Evolutionary conservation across 2,113 vertebrate species (phyloP).

Genomic region (Prinia subflava): DNA sequence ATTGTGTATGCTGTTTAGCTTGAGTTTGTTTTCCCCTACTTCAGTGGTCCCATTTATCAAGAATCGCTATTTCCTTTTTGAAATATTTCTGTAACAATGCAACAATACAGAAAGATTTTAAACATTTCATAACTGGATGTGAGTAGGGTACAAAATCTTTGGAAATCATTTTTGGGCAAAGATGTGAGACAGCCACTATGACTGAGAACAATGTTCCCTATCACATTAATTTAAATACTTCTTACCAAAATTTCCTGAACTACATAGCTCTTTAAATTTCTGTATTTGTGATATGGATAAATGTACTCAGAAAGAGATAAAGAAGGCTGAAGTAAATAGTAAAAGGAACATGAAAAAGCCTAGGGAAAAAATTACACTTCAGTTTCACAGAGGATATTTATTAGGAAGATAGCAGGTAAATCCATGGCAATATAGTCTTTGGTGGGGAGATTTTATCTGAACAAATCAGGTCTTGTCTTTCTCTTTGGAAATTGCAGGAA

Average conservation of each 20-base stretch:
- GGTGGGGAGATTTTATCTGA: background rate
- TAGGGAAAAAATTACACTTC: background rate
- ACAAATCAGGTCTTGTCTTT: background rate
- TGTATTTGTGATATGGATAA: background rate
- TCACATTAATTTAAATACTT: background rate
- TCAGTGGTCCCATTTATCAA: background rate
- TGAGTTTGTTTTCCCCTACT: background rate
- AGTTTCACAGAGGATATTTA: background rate
- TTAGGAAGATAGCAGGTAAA: constrained; percentile 1
- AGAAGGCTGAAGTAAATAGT: background rate
- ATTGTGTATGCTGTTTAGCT: background rate
- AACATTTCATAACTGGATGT: background rate
- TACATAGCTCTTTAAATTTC: background rate
- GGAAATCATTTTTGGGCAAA: background rate
- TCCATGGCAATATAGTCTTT: background rate
- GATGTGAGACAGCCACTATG: background rate
- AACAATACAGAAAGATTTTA: background rate
- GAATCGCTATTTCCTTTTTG: background rate
- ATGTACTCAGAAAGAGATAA: background rate
- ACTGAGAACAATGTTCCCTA: background rate
- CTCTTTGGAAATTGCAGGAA: background rate
- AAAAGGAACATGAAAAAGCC: background rate
- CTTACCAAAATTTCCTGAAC: background rate
- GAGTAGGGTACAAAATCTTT: background rate
- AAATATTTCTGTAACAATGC: background rate